Evolutionary conservation across 2,797 vertebrate genomes (phyloP).

Genomic region (Aulostomus chinensis): DNA sequence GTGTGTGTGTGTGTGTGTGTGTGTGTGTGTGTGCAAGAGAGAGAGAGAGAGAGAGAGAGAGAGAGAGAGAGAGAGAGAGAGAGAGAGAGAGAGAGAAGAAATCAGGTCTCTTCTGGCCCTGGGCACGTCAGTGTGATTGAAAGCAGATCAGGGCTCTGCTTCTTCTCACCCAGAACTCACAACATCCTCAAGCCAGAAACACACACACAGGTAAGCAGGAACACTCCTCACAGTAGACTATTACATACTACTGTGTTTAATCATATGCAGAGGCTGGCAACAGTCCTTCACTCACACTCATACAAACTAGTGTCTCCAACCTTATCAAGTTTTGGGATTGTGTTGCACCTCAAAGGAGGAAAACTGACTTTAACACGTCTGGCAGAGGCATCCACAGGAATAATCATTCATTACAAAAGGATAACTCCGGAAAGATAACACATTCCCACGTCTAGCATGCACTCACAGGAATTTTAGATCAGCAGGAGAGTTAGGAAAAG

Average conservation of each 20-base stretch:
- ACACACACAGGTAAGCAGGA: constrained; percentile 42
- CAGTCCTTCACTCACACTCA: constrained; percentile 39
- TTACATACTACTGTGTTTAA: constrained; percentile 17
- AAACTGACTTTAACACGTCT: constrained; percentile 72
- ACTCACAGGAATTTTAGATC: constrained; percentile 49
- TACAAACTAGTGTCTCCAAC: constrained; percentile 48
- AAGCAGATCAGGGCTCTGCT: constrained; percentile 78
- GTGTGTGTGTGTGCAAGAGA: constrained; percentile 31
- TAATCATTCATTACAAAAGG: constrained; percentile 71
- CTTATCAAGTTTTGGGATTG: constrained; percentile 61
- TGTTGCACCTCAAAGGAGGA: constrained; percentile 58
- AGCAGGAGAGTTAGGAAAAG: constrained; percentile 41
- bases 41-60: background rate
- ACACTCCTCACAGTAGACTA: constrained; percentile 15
- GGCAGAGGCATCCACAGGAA: constrained; percentile 57
- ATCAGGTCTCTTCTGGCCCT: constrained; percentile 51
- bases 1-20: constrained; percentile 37
- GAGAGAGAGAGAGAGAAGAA: constrained; percentile 7
- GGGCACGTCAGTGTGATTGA: constrained; percentile 73
- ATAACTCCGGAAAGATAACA: constrained; percentile 72
- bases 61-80: background rate
- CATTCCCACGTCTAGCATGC: constrained; percentile 54
- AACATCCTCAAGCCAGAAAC: constrained; percentile 62
- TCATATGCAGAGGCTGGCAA: constrained; percentile 1
- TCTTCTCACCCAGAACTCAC: constrained; percentile 68